Conservation (phyloP, 30 jellyfish, hydroid and myxozoan species). For the Chironex yamaguchii region DNA sequence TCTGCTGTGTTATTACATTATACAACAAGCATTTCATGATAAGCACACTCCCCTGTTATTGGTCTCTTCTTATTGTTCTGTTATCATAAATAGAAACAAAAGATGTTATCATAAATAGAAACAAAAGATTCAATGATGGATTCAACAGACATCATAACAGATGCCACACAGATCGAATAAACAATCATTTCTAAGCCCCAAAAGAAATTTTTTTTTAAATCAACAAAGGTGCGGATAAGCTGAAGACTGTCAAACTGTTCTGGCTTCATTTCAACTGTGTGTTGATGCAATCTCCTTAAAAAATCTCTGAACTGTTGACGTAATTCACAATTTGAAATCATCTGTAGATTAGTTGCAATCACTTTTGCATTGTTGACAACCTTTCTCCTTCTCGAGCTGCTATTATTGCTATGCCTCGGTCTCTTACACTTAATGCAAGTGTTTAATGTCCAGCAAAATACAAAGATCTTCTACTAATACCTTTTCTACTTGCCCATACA, state of each 20-base stretch:
- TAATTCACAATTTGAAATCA: neutral
- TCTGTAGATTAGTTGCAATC: slow-evolving; percentile 1
- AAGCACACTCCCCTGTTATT: too few relatives aligned
- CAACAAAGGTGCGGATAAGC: slow-evolving; percentile 4
- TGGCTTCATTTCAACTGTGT: too few relatives aligned
- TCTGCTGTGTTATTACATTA: too few relatives aligned
- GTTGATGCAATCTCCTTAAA: neutral
- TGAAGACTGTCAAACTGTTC: neutral
- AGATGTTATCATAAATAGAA: slow-evolving; percentile 24
- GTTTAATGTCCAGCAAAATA: slow-evolving; percentile 14
- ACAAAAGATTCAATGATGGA: slow-evolving; percentile 40
- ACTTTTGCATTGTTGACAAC: slow-evolving; percentile 12
- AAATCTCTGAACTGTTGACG: slow-evolving; percentile 4
- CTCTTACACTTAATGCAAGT: neutral
- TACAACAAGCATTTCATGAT: too few relatives aligned
- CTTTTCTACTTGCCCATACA: neutral
- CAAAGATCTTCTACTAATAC: neutral
- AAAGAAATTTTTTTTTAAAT: neutral
- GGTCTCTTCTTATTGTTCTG: too few relatives aligned
- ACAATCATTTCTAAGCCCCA: slow-evolving; percentile 18
- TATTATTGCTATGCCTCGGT: neutral
- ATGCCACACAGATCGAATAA: slow-evolving; percentile 11
- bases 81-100: too few relatives aligned
- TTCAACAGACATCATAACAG: slow-evolving; percentile 53
- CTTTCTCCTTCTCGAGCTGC: neutral